A percentile compares a stretch with the other conserved stretches of the same genome.
Evolutionary conservation across 2,888 invertebrate species (phyloP).

Genomic region (Nysson spinosus): DNA sequence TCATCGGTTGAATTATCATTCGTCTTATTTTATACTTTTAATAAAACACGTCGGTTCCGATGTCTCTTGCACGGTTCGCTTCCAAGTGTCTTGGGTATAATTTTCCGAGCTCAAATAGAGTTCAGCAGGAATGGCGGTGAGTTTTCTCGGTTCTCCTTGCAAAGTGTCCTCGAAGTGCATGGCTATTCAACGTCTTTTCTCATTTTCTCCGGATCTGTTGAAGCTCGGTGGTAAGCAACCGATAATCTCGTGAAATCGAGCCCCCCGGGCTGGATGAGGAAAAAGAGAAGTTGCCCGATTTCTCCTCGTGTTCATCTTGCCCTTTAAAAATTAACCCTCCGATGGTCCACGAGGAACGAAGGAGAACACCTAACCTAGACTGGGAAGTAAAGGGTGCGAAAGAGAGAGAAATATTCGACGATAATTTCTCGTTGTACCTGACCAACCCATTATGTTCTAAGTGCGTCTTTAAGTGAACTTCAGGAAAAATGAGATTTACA

Average conservation of each 20-base stretch:
- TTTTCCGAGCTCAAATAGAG: constrained; percentile 31
- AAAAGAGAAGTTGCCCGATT: constrained; percentile 17
- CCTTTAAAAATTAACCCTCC: constrained; percentile 36
- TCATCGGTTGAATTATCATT: too few relatives aligned
- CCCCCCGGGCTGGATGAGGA: constrained; percentile 15
- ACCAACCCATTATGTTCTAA: too few relatives aligned
- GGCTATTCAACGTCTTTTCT: constrained; percentile 8
- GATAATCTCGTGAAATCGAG: constrained; percentile 34
- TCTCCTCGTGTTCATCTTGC: constrained; percentile 15
- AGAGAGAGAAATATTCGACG: background rate
- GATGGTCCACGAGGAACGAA: constrained; percentile 1
- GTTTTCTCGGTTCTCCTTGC: constrained; percentile 19
- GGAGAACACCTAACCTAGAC: background rate
- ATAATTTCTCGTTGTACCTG: background rate
- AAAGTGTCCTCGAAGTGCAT: constrained; percentile 17
- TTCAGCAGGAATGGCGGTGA: background rate
- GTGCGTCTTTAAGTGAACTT: too few relatives aligned
- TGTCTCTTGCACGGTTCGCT: constrained; percentile 29
- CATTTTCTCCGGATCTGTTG: background rate
- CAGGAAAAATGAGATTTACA: too few relatives aligned
- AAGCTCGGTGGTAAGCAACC: constrained; percentile 18
- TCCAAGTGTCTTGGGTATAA: constrained; percentile 31
- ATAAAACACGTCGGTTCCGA: too few relatives aligned
- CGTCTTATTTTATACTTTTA: too few relatives aligned
- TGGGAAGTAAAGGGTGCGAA: background rate